Conservation (phyloP, 1,140 invertebrate species). For the Drosophila equinoxialis region DNA sequence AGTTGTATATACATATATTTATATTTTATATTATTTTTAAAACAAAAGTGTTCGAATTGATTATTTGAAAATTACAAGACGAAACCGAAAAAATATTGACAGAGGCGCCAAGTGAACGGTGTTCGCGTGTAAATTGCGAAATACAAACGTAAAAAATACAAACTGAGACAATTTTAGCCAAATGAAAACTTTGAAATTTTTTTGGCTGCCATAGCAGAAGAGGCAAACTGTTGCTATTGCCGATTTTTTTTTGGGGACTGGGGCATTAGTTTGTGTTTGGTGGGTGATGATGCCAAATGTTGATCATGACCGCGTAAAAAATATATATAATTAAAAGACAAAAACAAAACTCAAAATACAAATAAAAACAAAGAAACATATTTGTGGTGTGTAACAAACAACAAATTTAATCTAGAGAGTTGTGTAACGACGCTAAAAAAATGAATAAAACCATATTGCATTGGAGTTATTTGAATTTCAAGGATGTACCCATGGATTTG, state of each 20-base stretch:
- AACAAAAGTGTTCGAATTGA: not conserved
- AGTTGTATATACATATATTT: not conserved
- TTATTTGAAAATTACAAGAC: constrained; percentile 14
- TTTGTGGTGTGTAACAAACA: constrained; percentile 26
- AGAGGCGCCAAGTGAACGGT: not conserved
- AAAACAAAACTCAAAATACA: constrained; percentile 17
- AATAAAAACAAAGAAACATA: constrained; percentile 30
- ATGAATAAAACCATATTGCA: constrained; percentile 82
- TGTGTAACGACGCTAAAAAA: constrained; percentile 59
- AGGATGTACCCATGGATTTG: constrained; percentile 78
- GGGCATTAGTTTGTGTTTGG: constrained; percentile 64
- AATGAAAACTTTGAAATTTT: constrained; percentile 22
- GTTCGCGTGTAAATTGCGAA: constrained; percentile 27
- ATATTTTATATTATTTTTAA: constrained; percentile 1
- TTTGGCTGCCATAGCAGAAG: constrained; percentile 17
- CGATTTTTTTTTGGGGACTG: constrained; percentile 36
- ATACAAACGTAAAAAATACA: not conserved
- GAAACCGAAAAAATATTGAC: not conserved
- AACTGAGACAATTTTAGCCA: constrained; percentile 59
- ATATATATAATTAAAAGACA: constrained; percentile 56
- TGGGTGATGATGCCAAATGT: constrained; percentile 69
- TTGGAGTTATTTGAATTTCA: constrained; percentile 82
- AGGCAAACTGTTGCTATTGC: constrained; percentile 73
- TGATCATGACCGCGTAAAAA: constrained; percentile 78
- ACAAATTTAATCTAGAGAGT: constrained; percentile 35